phyloP scores from a whole-genome alignment of 2,888 invertebrate genomes.

The Psylliodes chrysocephalus region DNA sequence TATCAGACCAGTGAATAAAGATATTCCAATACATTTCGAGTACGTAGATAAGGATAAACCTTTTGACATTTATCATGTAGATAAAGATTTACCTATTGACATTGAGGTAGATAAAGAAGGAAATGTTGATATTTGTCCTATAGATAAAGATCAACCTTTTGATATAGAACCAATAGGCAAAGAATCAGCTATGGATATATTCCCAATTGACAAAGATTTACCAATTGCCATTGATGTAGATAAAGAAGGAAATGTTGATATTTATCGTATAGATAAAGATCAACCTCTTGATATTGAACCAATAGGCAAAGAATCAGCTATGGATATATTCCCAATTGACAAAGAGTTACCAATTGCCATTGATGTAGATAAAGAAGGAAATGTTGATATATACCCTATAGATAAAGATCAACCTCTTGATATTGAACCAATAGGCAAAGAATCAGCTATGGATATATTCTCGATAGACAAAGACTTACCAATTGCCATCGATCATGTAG shows the following conservation, averaged over 20 bases:
- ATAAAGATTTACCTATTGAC: neutral
- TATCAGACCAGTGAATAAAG: neutral
- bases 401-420: neutral
- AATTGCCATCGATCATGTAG: neutral
- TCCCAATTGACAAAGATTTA: neutral
- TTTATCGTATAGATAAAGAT: neutral
- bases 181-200: neutral
- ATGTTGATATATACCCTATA: neutral
- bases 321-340: neutral
- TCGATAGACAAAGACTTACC: neutral
- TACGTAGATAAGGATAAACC: neutral
- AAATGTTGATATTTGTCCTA: neutral
- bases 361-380: constrained; percentile 1
- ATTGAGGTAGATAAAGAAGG: neutral
- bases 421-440: neutral
- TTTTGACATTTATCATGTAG: neutral
- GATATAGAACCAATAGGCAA: neutral
- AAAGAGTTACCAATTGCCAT: neutral
- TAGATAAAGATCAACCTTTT: neutral
- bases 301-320: neutral
- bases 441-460: constrained; percentile 9
- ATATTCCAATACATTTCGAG: neutral
- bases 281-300: neutral
- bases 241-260: neutral
- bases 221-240: neutral